A percentile compares a stretch with the other conserved stretches of the same genome.
phyloP scores from a whole-genome alignment of 2,888 invertebrate species.

The Drosophila crucigera region DNA sequence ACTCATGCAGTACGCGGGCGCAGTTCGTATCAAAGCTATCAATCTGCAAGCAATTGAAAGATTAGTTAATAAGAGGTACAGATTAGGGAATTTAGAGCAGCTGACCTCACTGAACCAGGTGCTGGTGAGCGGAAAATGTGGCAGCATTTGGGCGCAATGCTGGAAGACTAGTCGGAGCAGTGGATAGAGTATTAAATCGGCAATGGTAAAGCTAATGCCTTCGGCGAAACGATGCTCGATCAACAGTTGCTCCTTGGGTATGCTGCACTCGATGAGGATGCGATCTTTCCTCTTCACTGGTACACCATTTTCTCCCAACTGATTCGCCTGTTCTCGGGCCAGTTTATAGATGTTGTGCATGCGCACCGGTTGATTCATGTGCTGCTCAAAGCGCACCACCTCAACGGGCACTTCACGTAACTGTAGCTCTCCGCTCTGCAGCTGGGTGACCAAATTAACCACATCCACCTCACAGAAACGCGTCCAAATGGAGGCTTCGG shows the following conservation, averaged over 20 bases:
- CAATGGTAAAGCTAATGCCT: slow-evolving; percentile 92
- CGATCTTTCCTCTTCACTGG: slow-evolving; percentile 73
- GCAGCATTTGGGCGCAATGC: slow-evolving; percentile 78
- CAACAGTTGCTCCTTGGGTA: slow-evolving; percentile 81
- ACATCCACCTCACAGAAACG: slow-evolving; percentile 96
- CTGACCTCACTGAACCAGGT: slow-evolving; percentile 88
- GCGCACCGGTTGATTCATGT: slow-evolving; percentile 92
- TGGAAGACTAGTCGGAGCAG: slow-evolving; percentile 88
- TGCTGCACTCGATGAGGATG: slow-evolving; percentile 86
- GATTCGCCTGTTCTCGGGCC: slow-evolving; percentile 87
- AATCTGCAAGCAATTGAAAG: slow-evolving; percentile 62
- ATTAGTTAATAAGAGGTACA: not conserved
- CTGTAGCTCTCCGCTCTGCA: slow-evolving; percentile 84
- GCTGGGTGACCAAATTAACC: slow-evolving; percentile 86
- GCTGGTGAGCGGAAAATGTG: slow-evolving; percentile 87
- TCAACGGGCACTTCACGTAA: slow-evolving; percentile 88
- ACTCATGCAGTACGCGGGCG: slow-evolving; percentile 68
- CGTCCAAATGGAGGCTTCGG: slow-evolving; percentile 95
- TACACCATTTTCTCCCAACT: slow-evolving; percentile 43
- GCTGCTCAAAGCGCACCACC: slow-evolving; percentile 92
- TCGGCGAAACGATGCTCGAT: slow-evolving; percentile 92
- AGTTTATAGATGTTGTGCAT: slow-evolving; percentile 94
- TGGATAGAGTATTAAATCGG: slow-evolving; percentile 92
- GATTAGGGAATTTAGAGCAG: not conserved
- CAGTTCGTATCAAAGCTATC: slow-evolving; percentile 76